phyloP scores from a whole-genome alignment of 2,113 vertebrate species.

The Melanerpes aurifrons region DNA sequence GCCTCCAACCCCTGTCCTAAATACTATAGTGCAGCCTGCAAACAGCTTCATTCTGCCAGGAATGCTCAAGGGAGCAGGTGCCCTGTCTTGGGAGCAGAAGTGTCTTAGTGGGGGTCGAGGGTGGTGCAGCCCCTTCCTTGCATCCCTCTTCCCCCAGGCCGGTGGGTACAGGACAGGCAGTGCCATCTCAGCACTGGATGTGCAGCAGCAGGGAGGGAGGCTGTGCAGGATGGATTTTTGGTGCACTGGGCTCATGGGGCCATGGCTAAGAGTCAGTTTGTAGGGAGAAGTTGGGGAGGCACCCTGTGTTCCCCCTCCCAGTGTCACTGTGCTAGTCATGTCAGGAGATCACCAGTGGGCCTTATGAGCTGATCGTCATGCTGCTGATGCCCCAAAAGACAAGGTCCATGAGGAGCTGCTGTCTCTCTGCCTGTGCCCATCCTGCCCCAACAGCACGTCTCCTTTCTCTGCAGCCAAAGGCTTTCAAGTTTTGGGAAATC shows the following conservation, averaged over 20 bases:
- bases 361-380: background rate
- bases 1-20: background rate
- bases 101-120: background rate
- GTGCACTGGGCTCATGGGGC: background rate
- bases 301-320: background rate
- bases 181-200: background rate
- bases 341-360: background rate
- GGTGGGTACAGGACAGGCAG: background rate
- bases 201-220: background rate
- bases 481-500: slow-evolving; percentile 70
- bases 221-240: background rate
- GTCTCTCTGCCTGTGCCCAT: background rate
- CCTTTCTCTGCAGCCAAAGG: slow-evolving; percentile 63
- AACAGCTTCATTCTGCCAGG: background rate
- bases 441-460: fast-evolving
- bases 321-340: background rate
- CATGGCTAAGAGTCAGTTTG: background rate
- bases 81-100: fast-evolving
- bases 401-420: background rate
- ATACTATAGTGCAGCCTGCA: slow-evolving; percentile 10
- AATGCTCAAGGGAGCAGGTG: background rate
- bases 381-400: background rate
- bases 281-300: background rate
- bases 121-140: background rate
- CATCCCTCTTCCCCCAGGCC: background rate